These are phyloP conservation scores for Vanessa tameamea DNA, from an alignment of 1,140 invertebrate genomes.

Conservation along the genomic window DNA sequence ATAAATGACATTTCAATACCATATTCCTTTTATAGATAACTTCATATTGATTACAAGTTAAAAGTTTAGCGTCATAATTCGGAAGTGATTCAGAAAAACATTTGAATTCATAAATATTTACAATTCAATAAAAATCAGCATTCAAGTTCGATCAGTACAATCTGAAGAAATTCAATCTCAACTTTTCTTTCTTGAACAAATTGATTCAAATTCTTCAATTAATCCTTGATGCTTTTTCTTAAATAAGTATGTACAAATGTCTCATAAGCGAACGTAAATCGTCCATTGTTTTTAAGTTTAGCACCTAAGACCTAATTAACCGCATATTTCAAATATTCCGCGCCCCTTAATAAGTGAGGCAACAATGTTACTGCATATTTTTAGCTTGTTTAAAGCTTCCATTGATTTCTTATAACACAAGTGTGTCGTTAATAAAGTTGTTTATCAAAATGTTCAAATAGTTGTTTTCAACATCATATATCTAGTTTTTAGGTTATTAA, in stretches of 20 bases:
- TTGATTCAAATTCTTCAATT: slow-evolving; percentile 3
- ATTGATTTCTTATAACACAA: slow-evolving; percentile 13
- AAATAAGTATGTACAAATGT: slow-evolving; percentile 7
- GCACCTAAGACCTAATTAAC: slow-evolving; percentile 34
- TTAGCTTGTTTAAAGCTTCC: slow-evolving; percentile 9
- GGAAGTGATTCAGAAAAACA: too few relatives aligned
- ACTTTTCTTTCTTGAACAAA: background rate
- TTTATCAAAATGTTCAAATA: background rate
- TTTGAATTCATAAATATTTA: too few relatives aligned
- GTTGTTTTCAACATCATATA: too few relatives aligned
- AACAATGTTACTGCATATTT: slow-evolving; percentile 11
- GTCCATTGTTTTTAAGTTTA: slow-evolving; percentile 36
- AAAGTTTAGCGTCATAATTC: too few relatives aligned
- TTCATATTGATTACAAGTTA: too few relatives aligned
- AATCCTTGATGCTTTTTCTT: background rate
- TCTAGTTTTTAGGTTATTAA: too few relatives aligned
- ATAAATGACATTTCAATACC: too few relatives aligned
- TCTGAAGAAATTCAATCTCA: background rate
- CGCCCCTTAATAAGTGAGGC: slow-evolving; percentile 11
- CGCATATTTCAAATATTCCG: slow-evolving; percentile 21
- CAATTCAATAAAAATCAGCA: too few relatives aligned
- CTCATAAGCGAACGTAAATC: slow-evolving; percentile 47
- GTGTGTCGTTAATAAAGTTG: background rate
- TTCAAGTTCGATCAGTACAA: background rate
- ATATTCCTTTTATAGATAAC: too few relatives aligned